Percentiles rank a stretch among this genome's conserved stretches.
phyloP scores from a whole-genome alignment of 2,888 invertebrate species.

The Dastarcus helophoroides region DNA sequence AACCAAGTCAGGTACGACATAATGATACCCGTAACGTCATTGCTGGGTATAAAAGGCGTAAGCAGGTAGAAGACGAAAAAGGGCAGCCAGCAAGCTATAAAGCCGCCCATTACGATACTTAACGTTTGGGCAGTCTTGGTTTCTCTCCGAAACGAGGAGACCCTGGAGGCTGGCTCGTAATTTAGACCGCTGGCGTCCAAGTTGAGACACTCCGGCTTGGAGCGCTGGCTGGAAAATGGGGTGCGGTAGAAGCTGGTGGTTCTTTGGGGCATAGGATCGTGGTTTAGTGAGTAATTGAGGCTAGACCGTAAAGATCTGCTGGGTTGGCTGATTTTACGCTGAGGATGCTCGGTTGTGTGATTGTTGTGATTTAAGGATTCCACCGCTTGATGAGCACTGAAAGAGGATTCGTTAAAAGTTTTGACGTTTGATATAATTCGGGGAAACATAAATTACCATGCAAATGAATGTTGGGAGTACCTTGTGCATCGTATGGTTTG shows the following conservation, averaged over 20 bases:
- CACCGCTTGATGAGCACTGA: constrained; percentile 22
- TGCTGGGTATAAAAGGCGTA: constrained; percentile 62
- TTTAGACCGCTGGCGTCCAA: constrained; percentile 40
- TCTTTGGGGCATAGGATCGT: constrained; percentile 25
- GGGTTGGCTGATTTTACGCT: constrained; percentile 17
- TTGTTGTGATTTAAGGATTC: constrained; percentile 16
- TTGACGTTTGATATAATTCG: too few relatives aligned
- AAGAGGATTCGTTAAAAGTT: too few relatives aligned
- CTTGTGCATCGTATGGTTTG: constrained; percentile 30
- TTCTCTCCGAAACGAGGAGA: constrained; percentile 62
- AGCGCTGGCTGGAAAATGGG: constrained; percentile 26
- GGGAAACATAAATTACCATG: too few relatives aligned
- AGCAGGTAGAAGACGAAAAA: constrained; percentile 75
- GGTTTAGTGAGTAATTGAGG: constrained; percentile 29
- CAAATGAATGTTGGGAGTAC: too few relatives aligned
- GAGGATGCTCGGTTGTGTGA: constrained; percentile 15
- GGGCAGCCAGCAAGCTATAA: constrained; percentile 80
- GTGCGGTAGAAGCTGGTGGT: constrained; percentile 27
- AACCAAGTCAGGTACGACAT: constrained; percentile 76
- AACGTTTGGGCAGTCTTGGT: constrained; percentile 82
- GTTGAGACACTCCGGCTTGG: constrained; percentile 40
- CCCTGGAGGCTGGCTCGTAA: constrained; percentile 42
- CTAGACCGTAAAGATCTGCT: constrained; percentile 21
- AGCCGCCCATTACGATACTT: constrained; percentile 78
- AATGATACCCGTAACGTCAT: constrained; percentile 42